Evolutionary conservation across 2,888 invertebrate genomes (phyloP).

Genomic region (Cheilosia vernalis): DNA sequence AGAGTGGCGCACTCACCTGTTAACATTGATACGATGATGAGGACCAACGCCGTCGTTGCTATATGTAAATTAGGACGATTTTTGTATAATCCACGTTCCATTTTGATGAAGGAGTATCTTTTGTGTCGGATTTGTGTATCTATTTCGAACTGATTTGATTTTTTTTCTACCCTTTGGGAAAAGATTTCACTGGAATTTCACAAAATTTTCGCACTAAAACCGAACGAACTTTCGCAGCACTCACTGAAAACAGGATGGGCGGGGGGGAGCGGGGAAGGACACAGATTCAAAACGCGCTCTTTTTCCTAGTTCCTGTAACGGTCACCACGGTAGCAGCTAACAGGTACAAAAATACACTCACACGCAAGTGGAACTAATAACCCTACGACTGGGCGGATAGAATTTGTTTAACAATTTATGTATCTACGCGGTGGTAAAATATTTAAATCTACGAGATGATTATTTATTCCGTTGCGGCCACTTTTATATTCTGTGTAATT

Average conservation of each 20-base stretch:
- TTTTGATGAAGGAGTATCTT: constrained; percentile 56
- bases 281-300: constrained; percentile 19
- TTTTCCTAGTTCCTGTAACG: constrained; percentile 40
- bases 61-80: constrained; percentile 66
- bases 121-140: constrained; percentile 33
- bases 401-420: not conserved
- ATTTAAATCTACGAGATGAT: not conserved
- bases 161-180: not conserved
- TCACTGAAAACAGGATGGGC: constrained; percentile 13
- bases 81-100: constrained; percentile 73
- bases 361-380: not conserved
- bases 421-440: constrained; percentile 6
- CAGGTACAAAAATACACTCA: not conserved
- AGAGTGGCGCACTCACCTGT: constrained; percentile 68
- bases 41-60: constrained; percentile 56
- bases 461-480: no score
- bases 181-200: constrained; percentile 24
- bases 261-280: not conserved
- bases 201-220: constrained; percentile 1
- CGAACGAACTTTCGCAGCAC: constrained; percentile 7
- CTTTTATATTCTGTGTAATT: not conserved
- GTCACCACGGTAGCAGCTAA: constrained; percentile 17
- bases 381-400: not conserved
- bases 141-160: constrained; percentile 23
- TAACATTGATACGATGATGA: constrained; percentile 66